These are phyloP conservation scores for Arctocebus calabarensis DNA, from an alignment of 2,797 vertebrate species.

Conservation along the genomic window DNA sequence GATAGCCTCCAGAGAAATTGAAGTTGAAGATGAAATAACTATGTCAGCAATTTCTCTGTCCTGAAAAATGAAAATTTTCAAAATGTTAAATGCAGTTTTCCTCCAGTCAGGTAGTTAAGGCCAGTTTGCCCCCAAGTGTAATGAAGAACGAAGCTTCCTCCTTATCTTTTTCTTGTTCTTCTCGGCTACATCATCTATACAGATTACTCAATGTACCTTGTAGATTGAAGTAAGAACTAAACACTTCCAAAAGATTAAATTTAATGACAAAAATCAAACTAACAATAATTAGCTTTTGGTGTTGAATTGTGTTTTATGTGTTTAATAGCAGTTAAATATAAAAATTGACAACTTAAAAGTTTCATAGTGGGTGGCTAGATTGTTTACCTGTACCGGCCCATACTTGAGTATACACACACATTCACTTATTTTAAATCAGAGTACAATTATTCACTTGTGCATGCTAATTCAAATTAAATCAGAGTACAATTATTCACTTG, in stretches of 20 bases:
- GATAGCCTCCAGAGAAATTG: neutral
- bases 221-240: constrained; percentile 3
- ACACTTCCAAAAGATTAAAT: constrained; percentile 41
- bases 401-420: neutral
- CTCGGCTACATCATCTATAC: neutral
- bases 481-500: constrained; percentile 59
- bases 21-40: neutral
- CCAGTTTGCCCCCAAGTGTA: neutral
- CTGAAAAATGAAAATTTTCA: neutral
- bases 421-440: neutral
- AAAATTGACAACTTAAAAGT: constrained; percentile 45
- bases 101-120: neutral
- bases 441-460: constrained; percentile 64
- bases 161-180: neutral
- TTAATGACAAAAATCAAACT: constrained; percentile 52
- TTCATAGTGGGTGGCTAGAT: constrained; percentile 33
- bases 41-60: neutral
- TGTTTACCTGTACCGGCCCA: constrained; percentile 39
- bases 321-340: constrained; percentile 27
- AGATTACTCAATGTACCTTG: neutral
- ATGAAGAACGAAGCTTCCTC: neutral
- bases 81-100: neutral
- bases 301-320: neutral
- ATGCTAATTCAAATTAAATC: constrained; percentile 58
- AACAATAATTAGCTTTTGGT: constrained; percentile 8